These are phyloP conservation scores for Amphiprion percula DNA, from an alignment of 2,113 vertebrate species.

Conservation along the genomic window DNA sequence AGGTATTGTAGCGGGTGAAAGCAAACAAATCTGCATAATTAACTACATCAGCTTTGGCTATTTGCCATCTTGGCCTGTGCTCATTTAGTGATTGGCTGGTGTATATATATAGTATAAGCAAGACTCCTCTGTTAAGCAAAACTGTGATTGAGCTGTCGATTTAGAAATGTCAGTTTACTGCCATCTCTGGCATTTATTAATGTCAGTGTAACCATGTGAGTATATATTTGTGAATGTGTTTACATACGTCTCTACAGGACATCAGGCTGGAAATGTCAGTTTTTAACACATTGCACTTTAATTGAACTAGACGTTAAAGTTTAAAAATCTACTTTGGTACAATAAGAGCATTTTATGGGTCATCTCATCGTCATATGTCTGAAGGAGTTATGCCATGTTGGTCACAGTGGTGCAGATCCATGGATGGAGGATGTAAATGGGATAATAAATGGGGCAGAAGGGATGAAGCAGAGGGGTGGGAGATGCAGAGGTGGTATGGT, in stretches of 20 bases:
- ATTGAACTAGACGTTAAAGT: slow-evolving; percentile 16
- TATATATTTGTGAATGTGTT: slow-evolving; percentile 1
- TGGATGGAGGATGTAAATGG: slow-evolving; percentile 2
- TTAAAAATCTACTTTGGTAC: slow-evolving; percentile 1
- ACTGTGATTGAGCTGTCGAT: slow-evolving; percentile 3
- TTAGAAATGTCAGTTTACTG: slow-evolving; percentile 57
- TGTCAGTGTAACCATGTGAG: slow-evolving; percentile 33
- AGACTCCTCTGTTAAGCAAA: slow-evolving; percentile 32
- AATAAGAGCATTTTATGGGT: background rate
- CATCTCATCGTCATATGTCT: slow-evolving; percentile 9
- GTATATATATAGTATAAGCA: slow-evolving; percentile 18
- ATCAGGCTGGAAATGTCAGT: slow-evolving; percentile 41
- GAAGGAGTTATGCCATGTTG: background rate
- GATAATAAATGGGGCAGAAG: slow-evolving; percentile 49
- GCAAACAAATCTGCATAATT: slow-evolving; percentile 20
- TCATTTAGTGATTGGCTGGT: slow-evolving; percentile 25
- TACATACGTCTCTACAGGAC: slow-evolving; percentile 15
- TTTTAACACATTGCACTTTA: slow-evolving; percentile 22
- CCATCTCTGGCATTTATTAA: slow-evolving; percentile 55
- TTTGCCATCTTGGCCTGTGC: slow-evolving; percentile 8
- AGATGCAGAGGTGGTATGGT: slow-evolving; percentile 7
- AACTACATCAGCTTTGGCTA: slow-evolving; percentile 27
- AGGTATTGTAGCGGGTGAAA: slow-evolving; percentile 24
- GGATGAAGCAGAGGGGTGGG: background rate
- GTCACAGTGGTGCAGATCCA: slow-evolving; percentile 24